Percentiles rank a stretch among this genome's conserved stretches.
phyloP scores from a whole-genome alignment of 2,113 vertebrate genomes.

The Sterna hirundo region DNA sequence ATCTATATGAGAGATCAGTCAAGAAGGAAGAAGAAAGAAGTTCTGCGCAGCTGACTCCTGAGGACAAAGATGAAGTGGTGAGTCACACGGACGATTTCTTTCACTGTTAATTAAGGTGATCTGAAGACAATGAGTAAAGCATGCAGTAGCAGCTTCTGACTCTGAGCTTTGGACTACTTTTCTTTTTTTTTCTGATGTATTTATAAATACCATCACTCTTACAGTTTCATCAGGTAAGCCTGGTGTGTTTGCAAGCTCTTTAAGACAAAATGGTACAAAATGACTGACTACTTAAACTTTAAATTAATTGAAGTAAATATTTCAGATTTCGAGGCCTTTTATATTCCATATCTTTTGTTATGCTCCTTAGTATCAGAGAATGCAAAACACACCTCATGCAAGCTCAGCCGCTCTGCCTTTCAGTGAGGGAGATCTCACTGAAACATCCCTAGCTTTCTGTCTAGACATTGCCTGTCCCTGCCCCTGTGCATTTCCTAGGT shows the following conservation, averaged over 20 bases:
- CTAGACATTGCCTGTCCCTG: not conserved
- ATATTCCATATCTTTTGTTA: not conserved
- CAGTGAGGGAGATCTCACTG: not conserved
- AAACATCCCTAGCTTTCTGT: not conserved
- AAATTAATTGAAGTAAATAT: not conserved
- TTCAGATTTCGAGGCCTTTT: not conserved
- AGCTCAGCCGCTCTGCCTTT: not conserved
- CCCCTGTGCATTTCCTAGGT: not conserved
- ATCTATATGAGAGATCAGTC: slow-evolving; percentile 89
- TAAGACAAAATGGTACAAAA: not conserved
- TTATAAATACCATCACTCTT: not conserved
- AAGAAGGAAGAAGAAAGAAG: slow-evolving; percentile 83
- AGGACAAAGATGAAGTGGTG: slow-evolving; percentile 88
- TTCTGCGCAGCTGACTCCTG: slow-evolving; percentile 77
- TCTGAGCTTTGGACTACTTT: not conserved
- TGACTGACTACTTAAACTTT: not conserved
- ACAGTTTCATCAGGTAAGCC: not conserved
- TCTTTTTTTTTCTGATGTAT: not conserved
- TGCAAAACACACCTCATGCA: not conserved
- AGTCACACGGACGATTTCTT: slow-evolving; percentile 48
- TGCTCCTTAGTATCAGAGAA: not conserved
- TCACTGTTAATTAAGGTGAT: not conserved
- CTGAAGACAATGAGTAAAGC: not conserved
- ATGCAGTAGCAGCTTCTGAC: not conserved
- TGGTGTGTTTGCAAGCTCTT: not conserved